phyloP scores from a whole-genome alignment of 1,140 invertebrate species.

The Nixonia krombeini region DNA sequence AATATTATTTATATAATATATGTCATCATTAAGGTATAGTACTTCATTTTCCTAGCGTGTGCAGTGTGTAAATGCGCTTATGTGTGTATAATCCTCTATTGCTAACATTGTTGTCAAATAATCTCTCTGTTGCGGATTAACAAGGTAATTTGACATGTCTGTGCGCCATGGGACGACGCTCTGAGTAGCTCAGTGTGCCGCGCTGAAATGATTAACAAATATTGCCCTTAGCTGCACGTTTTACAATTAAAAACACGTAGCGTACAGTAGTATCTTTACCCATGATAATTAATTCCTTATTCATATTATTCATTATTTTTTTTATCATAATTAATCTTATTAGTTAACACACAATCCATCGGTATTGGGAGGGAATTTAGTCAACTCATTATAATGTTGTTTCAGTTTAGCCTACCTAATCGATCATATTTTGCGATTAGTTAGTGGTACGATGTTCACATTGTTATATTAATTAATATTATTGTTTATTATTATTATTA shows the following conservation, averaged over 20 bases:
- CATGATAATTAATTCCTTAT: constrained; percentile 68
- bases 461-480: constrained; percentile 35
- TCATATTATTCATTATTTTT: constrained; percentile 36
- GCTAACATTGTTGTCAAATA: constrained; percentile 63
- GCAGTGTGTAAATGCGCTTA: constrained; percentile 68
- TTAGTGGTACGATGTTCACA: constrained; percentile 48
- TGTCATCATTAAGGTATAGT: constrained; percentile 66
- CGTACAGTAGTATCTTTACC: constrained; percentile 59
- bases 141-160: constrained; percentile 67
- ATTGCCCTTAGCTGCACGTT: constrained; percentile 55
- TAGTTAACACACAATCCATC: constrained; percentile 70
- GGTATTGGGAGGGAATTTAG: constrained; percentile 69
- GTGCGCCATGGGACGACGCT: constrained; percentile 65
- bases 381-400: constrained; percentile 58
- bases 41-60: constrained; percentile 70
- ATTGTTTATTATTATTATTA: constrained; percentile 16
- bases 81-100: constrained; percentile 59
- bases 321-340: constrained; percentile 63
- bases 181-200: constrained; percentile 63
- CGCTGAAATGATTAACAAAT: constrained; percentile 59
- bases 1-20: constrained; percentile 69
- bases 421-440: constrained; percentile 55
- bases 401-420: constrained; percentile 61
- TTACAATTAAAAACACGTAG: constrained; percentile 58
- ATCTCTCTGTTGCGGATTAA: constrained; percentile 61